Base-by-base conservation (phyloP, 2,797 vertebrate genomes). In the Tadarida brasiliensis region DNA sequence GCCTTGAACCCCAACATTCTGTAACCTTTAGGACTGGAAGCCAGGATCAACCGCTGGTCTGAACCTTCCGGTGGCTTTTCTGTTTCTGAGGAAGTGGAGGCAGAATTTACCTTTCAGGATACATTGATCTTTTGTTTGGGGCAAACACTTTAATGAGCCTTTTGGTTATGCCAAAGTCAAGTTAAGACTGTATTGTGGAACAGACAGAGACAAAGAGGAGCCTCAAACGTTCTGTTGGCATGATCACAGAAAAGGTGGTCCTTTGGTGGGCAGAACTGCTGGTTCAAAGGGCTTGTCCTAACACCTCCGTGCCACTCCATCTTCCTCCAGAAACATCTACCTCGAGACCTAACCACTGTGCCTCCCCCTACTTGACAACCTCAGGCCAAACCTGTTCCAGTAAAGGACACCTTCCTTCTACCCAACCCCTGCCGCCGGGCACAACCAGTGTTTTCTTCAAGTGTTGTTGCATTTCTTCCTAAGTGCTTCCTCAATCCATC, bases 91-190 rank as follows among this genome's bases (percentile, higher is more conserved):
- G 77, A 93, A 94, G 44, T 63, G 26, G 49, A 94, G 81, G 85
- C 59, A 94, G 82, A 94, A 96, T 90, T 94, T 94, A 94, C 77
- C 77, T 90, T 87, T 73, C 70, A 92, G 63, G 74, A 85, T 12
- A 96, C 63, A 95, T 11, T 77, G 49, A 94, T 91, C 33, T 92
- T 92, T 71, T 81, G 11, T 80, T 93, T 67, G 8, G 24, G 77
- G 61, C 47, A 84, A 90, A 84, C 39, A 83, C 54, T 94, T 94
- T 61, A 92, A 81, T 71, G 63, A 94, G 81, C 28, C 44, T 96
- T 96, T 87, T 44, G 30, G 77, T 85, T 90, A 87, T 82, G 10
- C 19, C 80, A 92, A 90, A 96, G 51, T 65, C 68, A 93, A 77
- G 85, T 70, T 86, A 94, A 88, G 51, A 90, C 44, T 90, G 73